Base-by-base conservation (phyloP, 2,888 invertebrate species). In the Epinotia nisella region DNA sequence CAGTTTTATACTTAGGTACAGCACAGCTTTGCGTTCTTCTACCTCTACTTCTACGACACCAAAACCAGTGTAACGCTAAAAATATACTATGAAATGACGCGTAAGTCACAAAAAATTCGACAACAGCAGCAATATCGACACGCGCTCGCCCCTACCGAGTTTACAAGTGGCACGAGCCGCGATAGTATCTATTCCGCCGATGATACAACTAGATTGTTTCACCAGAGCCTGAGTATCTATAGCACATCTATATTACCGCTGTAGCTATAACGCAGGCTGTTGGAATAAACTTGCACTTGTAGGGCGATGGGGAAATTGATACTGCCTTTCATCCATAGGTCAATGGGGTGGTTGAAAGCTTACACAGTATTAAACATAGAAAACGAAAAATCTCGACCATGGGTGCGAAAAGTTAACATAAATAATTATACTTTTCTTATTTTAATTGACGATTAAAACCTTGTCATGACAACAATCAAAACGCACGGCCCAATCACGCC, bases 121-220 rank as follows among this genome's bases (percentile, higher is more conserved):
- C 7, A 19, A 1, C 19, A 17, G 7, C 29, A 68, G 49, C 4
- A 49, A 70, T 72, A 67, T 74, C 72, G 71, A 70, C n/a, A 49
- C 60, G 75, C 71, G 70, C 74, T 77, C 90, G 82, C 79, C 90
- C 80, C 90, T 92, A 87, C 71, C 49, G 80, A 79, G 85, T 87
- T 87, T 89, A 90, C 91, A 91, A 91, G 90, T 90, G 91, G 92
- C 93, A 92, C 93, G 93, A 87, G 92, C 89, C 81, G 75, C 85
- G 93, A 93, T 92, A 87, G 79, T 84, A 92, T 93, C 92, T 86
- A 83, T 82, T 82, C 83, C 82, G 81, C 85, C 87, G 92, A 92
- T 92, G 92, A 90, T 90, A 92, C 92, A 88, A 89, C 85, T 82
- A 90, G 91, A 93, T 93, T 90, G 91, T 91, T 91, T 90, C 89